These are phyloP conservation scores for Nymphicus hollandicus DNA, from an alignment of 2,113 vertebrate species.

Conservation along the genomic window DNA sequence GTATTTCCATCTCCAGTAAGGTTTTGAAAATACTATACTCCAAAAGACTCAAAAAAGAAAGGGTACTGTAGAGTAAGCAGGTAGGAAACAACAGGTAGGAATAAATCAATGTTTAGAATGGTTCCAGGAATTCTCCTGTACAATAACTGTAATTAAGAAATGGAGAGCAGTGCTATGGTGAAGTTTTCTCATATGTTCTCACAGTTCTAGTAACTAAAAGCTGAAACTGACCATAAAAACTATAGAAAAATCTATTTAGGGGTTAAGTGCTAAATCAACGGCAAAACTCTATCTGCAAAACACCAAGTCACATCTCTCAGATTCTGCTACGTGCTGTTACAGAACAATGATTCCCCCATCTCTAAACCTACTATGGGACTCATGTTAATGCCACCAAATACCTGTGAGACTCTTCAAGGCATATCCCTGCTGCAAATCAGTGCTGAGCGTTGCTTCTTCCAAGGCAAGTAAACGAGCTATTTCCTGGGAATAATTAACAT, in stretches of 20 bases:
- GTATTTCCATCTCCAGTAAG: neutral
- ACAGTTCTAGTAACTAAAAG: neutral
- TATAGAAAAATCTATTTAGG: neutral
- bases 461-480: conserved; percentile 94
- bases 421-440: conserved; percentile 96
- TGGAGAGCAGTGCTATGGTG: neutral
- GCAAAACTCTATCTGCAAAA: neutral
- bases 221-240: neutral
- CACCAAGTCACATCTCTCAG: neutral
- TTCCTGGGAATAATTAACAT: conserved; percentile 77
- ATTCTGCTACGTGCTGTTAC: neutral
- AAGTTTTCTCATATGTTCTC: neutral
- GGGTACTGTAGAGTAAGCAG: neutral
- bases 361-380: neutral
- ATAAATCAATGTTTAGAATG: neutral
- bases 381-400: conserved; percentile 20
- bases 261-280: neutral
- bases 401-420: conserved; percentile 98
- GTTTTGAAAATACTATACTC: neutral
- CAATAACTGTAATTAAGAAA: neutral
- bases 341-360: neutral
- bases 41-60: neutral
- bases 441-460: conserved; percentile 96
- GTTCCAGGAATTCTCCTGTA: neutral
- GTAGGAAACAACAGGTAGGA: neutral